Percentiles rank a stretch among this genome's conserved stretches.
Evolutionary conservation across 2,888 invertebrate genomes (phyloP).

Genomic region (Leucophora obtusa): DNA sequence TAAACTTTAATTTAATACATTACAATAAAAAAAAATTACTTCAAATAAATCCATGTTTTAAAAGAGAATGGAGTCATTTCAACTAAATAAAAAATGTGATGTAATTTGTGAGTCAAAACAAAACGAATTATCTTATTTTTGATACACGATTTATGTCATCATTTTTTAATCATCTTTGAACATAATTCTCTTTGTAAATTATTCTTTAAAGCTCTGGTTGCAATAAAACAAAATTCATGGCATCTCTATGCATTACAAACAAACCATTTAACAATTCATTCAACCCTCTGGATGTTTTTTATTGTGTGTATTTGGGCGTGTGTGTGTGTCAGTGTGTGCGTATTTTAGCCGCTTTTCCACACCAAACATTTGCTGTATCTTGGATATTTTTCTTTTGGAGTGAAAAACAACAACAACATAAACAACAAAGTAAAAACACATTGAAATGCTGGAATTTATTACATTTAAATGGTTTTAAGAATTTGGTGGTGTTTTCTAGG

Average conservation of each 20-base stretch:
- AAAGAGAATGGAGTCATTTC: too few relatives aligned
- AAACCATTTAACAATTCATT: neutral
- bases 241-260: neutral
- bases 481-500: constrained; percentile 10
- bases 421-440: neutral
- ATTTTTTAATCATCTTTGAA: too few relatives aligned
- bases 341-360: neutral
- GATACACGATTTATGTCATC: too few relatives aligned
- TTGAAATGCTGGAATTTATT: constrained; percentile 36
- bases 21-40: too few relatives aligned
- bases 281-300: neutral
- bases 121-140: too few relatives aligned
- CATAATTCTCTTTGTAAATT: too few relatives aligned
- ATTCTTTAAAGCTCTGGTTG: too few relatives aligned
- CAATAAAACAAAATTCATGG: constrained; percentile 1
- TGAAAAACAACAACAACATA: neutral
- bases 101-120: too few relatives aligned
- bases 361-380: neutral
- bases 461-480: constrained; percentile 36
- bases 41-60: too few relatives aligned
- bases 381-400: neutral
- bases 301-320: neutral
- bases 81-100: too few relatives aligned
- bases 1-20: too few relatives aligned
- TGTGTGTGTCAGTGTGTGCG: neutral